Evolutionary conservation across 1,140 invertebrate species (phyloP).

Genomic region (Leptoteleia sp.): DNA sequence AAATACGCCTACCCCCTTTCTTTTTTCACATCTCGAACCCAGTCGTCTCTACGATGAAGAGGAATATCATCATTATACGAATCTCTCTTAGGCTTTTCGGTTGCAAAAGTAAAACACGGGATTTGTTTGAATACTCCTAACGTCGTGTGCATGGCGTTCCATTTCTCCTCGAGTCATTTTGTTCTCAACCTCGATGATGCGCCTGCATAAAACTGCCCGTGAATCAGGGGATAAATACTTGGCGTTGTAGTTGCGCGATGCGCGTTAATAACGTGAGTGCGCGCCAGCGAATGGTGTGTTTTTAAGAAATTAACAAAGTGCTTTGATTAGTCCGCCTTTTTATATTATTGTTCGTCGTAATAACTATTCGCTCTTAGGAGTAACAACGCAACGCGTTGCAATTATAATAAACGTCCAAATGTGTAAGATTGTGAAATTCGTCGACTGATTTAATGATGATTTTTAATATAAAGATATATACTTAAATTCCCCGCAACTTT

Average conservation of each 20-base stretch:
- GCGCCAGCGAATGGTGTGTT: constrained; percentile 13
- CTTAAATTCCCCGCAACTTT: no score
- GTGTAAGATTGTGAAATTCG: no score
- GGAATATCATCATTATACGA: constrained; percentile 56
- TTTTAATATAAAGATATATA: no score
- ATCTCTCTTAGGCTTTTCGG: constrained; percentile 53
- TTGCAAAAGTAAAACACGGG: constrained; percentile 51
- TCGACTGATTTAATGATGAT: no score
- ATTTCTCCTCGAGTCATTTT: constrained; percentile 65
- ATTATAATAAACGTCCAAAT: no score
- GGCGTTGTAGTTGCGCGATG: constrained; percentile 60
- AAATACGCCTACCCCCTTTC: constrained; percentile 50
- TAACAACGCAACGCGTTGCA: no score
- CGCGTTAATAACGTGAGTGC: constrained; percentile 62
- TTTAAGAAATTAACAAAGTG: not conserved
- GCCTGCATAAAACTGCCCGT: constrained; percentile 10
- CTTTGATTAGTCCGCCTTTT: no score
- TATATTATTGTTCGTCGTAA: no score
- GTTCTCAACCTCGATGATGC: constrained; percentile 54
- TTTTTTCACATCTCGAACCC: constrained; percentile 52
- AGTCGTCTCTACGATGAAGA: constrained; percentile 50
- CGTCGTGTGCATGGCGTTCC: constrained; percentile 64
- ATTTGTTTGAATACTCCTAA: constrained; percentile 59
- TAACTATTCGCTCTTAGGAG: no score
- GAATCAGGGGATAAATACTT: constrained; percentile 51